A percentile compares a stretch with the other conserved stretches of the same genome.
These are phyloP conservation scores for Pitangus sulphuratus DNA, from an alignment of 2,797 vertebrate genomes.

Conservation along the genomic window DNA sequence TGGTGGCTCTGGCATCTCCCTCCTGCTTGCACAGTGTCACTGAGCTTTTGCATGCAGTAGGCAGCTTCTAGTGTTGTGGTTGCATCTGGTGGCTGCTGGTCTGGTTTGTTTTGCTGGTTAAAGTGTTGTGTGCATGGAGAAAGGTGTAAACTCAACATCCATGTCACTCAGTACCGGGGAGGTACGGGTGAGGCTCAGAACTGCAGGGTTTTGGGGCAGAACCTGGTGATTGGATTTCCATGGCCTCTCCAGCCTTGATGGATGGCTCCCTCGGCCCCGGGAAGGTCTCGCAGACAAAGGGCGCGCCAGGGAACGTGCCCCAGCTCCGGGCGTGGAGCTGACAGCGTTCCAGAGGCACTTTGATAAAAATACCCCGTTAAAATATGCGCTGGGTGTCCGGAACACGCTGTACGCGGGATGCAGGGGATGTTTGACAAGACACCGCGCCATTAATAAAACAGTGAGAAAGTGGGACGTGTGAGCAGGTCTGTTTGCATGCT, in stretches of 20 bases:
- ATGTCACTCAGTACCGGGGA: background rate
- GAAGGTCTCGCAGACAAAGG: background rate
- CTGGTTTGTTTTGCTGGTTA: background rate
- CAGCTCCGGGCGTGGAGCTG: background rate
- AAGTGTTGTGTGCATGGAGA: fast-evolving
- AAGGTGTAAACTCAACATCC: background rate
- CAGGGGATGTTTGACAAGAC: constrained; percentile 14
- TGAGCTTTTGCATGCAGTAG: background rate
- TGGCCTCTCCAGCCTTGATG: background rate
- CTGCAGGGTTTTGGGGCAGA: background rate
- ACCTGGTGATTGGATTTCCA: fast-evolving
- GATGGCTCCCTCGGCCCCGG: background rate
- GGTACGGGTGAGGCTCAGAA: background rate
- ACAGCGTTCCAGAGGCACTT: background rate
- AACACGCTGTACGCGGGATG: background rate
- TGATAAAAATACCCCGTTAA: constrained; percentile 25
- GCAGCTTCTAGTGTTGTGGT: background rate
- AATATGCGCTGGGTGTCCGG: background rate
- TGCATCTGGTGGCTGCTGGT: background rate
- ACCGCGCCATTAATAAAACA: background rate
- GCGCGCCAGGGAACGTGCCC: fast-evolving
- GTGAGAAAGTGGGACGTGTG: background rate
- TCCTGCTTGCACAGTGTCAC: background rate
- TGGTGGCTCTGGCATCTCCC: background rate
- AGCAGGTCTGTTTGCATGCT: background rate